Evolutionary conservation across 2,797 vertebrate genomes (phyloP).

Genomic region (Oreochromis grahami): DNA sequence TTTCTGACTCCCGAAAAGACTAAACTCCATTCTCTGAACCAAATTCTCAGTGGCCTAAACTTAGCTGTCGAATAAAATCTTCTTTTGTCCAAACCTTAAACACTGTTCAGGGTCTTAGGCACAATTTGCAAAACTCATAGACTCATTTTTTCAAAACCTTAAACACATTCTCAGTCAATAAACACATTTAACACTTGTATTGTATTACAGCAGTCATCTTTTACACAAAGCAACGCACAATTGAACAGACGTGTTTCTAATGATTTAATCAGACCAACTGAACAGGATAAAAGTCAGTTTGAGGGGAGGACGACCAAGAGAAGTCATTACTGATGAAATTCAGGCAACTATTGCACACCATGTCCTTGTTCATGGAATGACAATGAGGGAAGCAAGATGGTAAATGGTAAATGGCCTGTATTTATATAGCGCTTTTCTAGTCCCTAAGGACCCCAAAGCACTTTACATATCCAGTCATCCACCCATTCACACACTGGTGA

Average conservation of each 20-base stretch:
- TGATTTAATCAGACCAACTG: not conserved
- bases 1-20: rapidly evolving
- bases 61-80: not conserved
- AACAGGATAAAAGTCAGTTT: rapidly evolving
- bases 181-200: not conserved
- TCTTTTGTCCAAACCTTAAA: not conserved
- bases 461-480: no score
- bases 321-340: not conserved
- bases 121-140: rapidly evolving
- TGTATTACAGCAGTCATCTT: not conserved
- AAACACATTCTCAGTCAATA: not conserved
- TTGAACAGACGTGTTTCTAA: rapidly evolving
- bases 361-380: not conserved
- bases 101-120: not conserved
- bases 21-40: not conserved
- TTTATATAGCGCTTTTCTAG: no score
- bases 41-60: not conserved
- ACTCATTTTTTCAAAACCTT: rapidly evolving
- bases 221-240: not conserved
- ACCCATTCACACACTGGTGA: no score
- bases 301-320: not conserved
- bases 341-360: rapidly evolving
- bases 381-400: not conserved
- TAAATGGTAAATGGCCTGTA: no score
- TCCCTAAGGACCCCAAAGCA: no score